Conservation (phyloP, 1,140 invertebrate species). For the Adoxophyes honmai region DNA sequence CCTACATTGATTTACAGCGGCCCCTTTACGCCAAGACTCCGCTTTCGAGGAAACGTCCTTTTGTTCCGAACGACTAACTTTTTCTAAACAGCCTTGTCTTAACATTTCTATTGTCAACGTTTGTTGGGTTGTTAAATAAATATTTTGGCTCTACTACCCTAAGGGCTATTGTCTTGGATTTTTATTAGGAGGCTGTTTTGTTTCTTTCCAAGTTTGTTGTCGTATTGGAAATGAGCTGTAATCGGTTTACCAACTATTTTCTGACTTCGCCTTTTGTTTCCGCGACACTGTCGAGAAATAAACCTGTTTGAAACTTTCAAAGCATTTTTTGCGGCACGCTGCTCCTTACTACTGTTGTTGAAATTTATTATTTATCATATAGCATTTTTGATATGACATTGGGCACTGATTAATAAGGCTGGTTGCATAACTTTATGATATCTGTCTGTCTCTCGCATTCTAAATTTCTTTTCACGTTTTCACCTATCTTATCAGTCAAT, state of each 20-base stretch:
- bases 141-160: slow-evolving; percentile 51
- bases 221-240: background rate
- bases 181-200: slow-evolving; percentile 42
- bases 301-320: no score
- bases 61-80: slow-evolving; percentile 53
- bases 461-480: no score
- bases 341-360: no score
- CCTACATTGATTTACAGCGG: slow-evolving; percentile 49
- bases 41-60: slow-evolving; percentile 54
- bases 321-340: no score
- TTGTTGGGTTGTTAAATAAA: slow-evolving; percentile 54
- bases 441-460: no score
- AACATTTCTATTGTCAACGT: slow-evolving; percentile 47
- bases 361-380: no score
- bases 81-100: slow-evolving; percentile 59
- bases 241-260: background rate
- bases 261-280: background rate
- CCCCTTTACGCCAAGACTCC: slow-evolving; percentile 27
- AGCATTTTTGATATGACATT: no score
- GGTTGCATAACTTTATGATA: no score
- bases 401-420: no score
- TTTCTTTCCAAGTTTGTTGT: slow-evolving; percentile 17
- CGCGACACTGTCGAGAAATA: no score
- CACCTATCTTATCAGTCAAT: slow-evolving; percentile 7
- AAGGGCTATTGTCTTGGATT: slow-evolving; percentile 34